These are phyloP conservation scores for Brachymystax lenok DNA, from an alignment of 2,797 vertebrate species.

Conservation along the genomic window DNA sequence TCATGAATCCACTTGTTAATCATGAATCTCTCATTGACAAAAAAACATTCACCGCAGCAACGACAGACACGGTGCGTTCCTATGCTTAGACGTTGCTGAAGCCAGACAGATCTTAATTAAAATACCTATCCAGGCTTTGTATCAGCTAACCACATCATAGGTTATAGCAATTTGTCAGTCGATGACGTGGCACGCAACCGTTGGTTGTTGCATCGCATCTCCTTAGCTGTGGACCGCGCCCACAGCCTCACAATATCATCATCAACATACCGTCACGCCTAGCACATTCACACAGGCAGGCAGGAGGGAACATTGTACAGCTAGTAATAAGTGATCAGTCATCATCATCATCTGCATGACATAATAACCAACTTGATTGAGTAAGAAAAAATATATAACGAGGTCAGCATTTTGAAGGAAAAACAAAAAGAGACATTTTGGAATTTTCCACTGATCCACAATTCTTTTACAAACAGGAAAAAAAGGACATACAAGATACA, in stretches of 20 bases:
- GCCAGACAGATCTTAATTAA: too few relatives aligned
- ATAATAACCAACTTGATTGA: conserved; percentile 74
- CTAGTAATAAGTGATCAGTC: conserved; percentile 73
- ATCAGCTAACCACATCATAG: too few relatives aligned
- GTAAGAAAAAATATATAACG: conserved; percentile 67
- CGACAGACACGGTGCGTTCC: conserved; percentile 42
- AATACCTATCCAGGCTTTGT: too few relatives aligned
- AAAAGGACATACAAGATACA: conserved; percentile 68
- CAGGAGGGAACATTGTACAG: conserved; percentile 76
- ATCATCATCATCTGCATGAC: conserved; percentile 67
- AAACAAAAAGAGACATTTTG: conserved; percentile 63
- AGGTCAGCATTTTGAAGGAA: conserved; percentile 77
- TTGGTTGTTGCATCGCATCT: too few relatives aligned
- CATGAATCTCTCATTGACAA: conserved; percentile 70
- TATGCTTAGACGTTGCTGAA: too few relatives aligned
- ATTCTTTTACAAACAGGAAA: conserved; percentile 49
- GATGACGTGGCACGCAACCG: too few relatives aligned
- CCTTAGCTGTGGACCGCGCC: too few relatives aligned
- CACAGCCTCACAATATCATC: conserved; percentile 55
- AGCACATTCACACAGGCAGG: conserved; percentile 68
- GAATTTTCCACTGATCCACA: conserved; percentile 74
- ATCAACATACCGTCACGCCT: conserved; percentile 46
- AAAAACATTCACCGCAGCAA: conserved; percentile 70
- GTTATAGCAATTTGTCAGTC: too few relatives aligned
- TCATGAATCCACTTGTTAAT: conserved; percentile 36